Conservation (phyloP, 2,797 vertebrate species). For the Sciaenops ocellatus region DNA sequence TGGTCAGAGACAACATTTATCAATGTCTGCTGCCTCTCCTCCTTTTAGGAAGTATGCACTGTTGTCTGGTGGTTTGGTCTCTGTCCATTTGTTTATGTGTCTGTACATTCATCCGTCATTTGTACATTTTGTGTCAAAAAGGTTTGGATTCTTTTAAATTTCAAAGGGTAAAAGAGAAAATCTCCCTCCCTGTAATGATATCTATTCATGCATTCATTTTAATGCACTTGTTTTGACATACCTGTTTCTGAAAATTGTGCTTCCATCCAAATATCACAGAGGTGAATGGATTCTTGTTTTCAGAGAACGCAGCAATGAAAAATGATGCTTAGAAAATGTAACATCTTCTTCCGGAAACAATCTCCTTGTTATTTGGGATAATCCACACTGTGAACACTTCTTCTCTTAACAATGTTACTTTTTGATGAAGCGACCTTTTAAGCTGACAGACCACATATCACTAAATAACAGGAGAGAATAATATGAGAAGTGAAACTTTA, state of each 20-base stretch:
- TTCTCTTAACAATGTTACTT: no score
- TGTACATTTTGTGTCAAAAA: no score
- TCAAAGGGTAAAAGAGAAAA: no score
- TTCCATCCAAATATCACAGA: no score
- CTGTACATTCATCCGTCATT: not conserved
- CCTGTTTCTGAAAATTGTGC: no score
- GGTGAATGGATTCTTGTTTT: not conserved
- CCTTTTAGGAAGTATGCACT: not conserved
- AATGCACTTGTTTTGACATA: no score
- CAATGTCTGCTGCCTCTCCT: slow-evolving; percentile 36
- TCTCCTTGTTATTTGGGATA: not conserved
- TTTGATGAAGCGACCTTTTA: not conserved
- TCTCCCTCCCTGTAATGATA: no score
- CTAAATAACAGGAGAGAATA: not conserved
- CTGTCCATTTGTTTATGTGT: not conserved
- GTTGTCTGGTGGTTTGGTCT: not conserved
- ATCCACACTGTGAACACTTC: not conserved
- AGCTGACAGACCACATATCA: not conserved
- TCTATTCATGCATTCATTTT: no score
- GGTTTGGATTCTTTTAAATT: no score
- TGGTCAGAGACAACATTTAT: slow-evolving; percentile 52
- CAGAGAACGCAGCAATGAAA: not conserved
- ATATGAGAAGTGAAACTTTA: not conserved
- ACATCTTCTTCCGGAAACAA: not conserved
- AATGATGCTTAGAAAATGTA: not conserved